These are phyloP conservation scores for Melangyna quadrimaculata DNA, from an alignment of 2,888 invertebrate genomes.

Conservation along the genomic window DNA sequence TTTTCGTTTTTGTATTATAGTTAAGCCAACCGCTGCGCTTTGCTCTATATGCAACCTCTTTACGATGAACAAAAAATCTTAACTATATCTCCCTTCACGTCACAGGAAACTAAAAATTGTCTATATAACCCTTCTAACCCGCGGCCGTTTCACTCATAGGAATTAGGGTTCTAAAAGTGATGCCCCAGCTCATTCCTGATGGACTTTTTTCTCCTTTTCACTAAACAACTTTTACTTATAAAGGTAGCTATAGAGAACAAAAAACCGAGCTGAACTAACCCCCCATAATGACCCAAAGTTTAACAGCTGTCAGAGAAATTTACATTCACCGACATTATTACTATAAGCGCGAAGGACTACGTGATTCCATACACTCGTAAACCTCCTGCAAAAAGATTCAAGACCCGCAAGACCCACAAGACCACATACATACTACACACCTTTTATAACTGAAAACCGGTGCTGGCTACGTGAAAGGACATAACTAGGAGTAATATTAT, in stretches of 20 bases:
- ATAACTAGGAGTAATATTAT: slow-evolving; percentile 60
- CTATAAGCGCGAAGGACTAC: slow-evolving; percentile 67
- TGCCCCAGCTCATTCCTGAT: slow-evolving; percentile 39
- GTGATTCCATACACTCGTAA: slow-evolving; percentile 66
- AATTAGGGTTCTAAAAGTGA: slow-evolving; percentile 61
- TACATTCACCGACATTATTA: slow-evolving; percentile 70
- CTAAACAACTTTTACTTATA: background rate
- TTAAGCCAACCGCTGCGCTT: slow-evolving; percentile 50
- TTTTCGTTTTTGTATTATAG: slow-evolving; percentile 23
- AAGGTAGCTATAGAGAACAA: background rate
- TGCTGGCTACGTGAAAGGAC: slow-evolving; percentile 56
- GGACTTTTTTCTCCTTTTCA: slow-evolving; percentile 29
- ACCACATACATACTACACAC: slow-evolving; percentile 18
- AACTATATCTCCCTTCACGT: background rate
- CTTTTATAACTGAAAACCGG: slow-evolving; percentile 40
- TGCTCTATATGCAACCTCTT: slow-evolving; percentile 9
- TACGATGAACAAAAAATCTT: background rate
- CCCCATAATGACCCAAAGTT: slow-evolving; percentile 70
- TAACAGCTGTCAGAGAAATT: slow-evolving; percentile 71
- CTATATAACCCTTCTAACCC: slow-evolving; percentile 46
- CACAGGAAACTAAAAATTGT: slow-evolving; percentile 56
- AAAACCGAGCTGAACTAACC: slow-evolving; percentile 14
- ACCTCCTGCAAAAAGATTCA: background rate
- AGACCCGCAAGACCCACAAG: slow-evolving; percentile 22
- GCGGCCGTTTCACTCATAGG: slow-evolving; percentile 40